Conservation (phyloP, 2,797 vertebrate genomes). For the Mycteria americana region DNA sequence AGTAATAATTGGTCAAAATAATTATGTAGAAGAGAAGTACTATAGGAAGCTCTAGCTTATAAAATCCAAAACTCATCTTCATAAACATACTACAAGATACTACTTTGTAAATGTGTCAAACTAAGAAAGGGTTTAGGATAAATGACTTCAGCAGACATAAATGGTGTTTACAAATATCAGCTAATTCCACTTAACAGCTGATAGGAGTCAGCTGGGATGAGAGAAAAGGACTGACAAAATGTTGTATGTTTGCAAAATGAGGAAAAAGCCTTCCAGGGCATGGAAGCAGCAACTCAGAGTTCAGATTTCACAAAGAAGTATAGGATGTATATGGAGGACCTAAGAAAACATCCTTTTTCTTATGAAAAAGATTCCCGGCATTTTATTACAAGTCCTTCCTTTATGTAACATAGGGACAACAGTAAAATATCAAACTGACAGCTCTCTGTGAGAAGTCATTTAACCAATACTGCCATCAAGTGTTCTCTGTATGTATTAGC, state of each 20-base stretch:
- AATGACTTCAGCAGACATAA: neutral
- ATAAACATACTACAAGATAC: neutral
- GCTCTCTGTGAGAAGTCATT: neutral
- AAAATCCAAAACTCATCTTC: neutral
- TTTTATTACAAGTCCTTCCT: neutral
- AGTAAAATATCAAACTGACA: neutral
- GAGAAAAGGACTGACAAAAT: neutral
- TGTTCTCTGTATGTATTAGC: neutral
- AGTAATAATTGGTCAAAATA: neutral
- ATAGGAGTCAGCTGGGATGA: neutral
- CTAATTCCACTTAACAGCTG: neutral
- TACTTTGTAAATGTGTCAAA: neutral
- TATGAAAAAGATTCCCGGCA: neutral
- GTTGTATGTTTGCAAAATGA: neutral
- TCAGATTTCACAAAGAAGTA: neutral
- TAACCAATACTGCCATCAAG: conserved; percentile 65
- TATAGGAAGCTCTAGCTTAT: neutral
- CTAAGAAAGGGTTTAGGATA: neutral
- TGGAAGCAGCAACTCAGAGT: neutral
- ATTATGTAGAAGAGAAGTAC: neutral
- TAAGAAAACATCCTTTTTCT: neutral
- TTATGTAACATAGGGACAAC: neutral
- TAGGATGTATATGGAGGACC: neutral
- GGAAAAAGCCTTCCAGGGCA: neutral
- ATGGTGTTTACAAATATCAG: neutral